Evolutionary conservation across 1,140 invertebrate genomes (phyloP).

Genomic region (Anagrus nilaparvatae): DNA sequence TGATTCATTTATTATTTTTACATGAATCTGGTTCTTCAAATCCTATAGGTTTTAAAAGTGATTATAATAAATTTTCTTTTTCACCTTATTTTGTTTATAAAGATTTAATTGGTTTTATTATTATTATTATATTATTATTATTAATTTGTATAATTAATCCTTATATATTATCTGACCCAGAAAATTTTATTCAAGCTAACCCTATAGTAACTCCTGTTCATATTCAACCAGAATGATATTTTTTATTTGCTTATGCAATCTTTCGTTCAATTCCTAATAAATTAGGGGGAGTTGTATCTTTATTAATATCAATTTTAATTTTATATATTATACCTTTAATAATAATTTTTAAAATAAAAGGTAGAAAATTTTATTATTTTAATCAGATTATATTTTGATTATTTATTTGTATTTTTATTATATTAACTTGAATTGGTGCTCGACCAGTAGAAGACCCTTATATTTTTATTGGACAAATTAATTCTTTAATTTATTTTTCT

Average conservation of each 20-base stretch:
- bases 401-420: slow-evolving; percentile 42
- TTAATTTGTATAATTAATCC: slow-evolving; percentile 37
- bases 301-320: slow-evolving; percentile 50
- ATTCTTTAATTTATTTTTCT: slow-evolving; percentile 48
- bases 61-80: too few relatives aligned
- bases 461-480: slow-evolving; percentile 48
- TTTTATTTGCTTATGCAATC: slow-evolving; percentile 62
- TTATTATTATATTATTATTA: slow-evolving; percentile 38
- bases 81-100: slow-evolving; percentile 47
- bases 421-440: slow-evolving; percentile 58
- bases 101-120: slow-evolving; percentile 44
- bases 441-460: slow-evolving; percentile 51
- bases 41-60: too few relatives aligned
- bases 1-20: too few relatives aligned
- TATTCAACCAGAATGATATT: slow-evolving; percentile 64
- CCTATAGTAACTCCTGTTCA: slow-evolving; percentile 53
- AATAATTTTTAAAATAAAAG: slow-evolving; percentile 38
- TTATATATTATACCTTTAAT: slow-evolving; percentile 32
- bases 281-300: slow-evolving; percentile 53
- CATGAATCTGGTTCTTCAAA: too few relatives aligned
- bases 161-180: slow-evolving; percentile 49
- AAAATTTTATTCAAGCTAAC: slow-evolving; percentile 51
- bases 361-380: slow-evolving; percentile 16
- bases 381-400: slow-evolving; percentile 51
- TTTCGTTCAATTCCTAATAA: slow-evolving; percentile 60